These are phyloP conservation scores for Scomberomorus guttatus DNA, from an alignment of 2,797 vertebrate genomes.

Conservation along the genomic window DNA sequence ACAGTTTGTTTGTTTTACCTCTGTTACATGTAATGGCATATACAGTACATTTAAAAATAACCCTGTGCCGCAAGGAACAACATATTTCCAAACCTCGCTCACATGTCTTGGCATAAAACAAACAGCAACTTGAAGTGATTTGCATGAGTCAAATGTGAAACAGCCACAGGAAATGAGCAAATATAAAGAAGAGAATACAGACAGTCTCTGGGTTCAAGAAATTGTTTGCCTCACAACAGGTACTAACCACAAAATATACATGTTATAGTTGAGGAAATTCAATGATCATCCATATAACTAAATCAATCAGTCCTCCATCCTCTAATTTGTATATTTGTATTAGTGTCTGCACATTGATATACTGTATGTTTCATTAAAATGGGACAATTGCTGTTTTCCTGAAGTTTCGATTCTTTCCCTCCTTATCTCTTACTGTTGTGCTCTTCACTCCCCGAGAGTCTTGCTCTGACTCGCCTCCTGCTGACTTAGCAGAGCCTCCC, in stretches of 20 bases:
- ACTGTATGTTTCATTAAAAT: background rate
- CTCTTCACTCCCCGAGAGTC: constrained; percentile 56
- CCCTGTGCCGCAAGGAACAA: constrained; percentile 1
- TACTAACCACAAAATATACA: background rate
- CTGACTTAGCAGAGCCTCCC: constrained; percentile 81
- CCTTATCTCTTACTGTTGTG: constrained; percentile 47
- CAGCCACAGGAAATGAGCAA: background rate
- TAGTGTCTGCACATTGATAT: constrained; percentile 10
- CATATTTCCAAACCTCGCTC: background rate
- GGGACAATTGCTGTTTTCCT: constrained; percentile 30
- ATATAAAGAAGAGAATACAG: background rate
- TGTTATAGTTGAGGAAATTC: background rate
- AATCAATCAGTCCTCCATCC: background rate
- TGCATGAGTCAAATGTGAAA: constrained; percentile 21
- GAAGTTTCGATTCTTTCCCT: constrained; percentile 16
- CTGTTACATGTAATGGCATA: constrained; percentile 18
- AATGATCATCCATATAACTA: background rate
- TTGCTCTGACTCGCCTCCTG: constrained; percentile 78
- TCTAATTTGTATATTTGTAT: too few species aligned
- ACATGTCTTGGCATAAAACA: constrained; percentile 12
- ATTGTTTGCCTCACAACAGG: background rate
- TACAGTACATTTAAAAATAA: constrained; percentile 38
- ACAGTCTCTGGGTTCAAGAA: constrained; percentile 1
- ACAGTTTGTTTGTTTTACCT: constrained; percentile 42
- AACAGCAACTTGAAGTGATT: constrained; percentile 8